Evolutionary conservation across 2,113 vertebrate genomes (phyloP).

Genomic region (Hemibagrus wyckioides): DNA sequence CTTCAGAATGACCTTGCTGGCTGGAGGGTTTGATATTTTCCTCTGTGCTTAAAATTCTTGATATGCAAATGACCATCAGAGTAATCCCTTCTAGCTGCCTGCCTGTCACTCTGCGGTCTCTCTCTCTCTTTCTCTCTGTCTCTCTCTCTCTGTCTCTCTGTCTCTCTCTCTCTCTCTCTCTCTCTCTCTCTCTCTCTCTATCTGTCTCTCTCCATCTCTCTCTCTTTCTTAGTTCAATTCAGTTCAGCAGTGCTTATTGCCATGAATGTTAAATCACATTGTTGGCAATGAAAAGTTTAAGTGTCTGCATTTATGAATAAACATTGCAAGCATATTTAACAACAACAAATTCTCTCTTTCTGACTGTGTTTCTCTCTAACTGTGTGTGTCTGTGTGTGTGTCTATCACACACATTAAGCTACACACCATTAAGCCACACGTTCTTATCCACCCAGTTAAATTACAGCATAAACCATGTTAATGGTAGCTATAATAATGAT

Average conservation of each 20-base stretch:
- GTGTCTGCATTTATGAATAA: too few species aligned
- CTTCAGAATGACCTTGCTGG: constrained; percentile 81
- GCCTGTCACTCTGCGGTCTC: constrained; percentile 40
- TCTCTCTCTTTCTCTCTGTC: constrained; percentile 51
- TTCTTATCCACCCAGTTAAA: constrained; percentile 66
- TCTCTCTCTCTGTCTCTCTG: constrained; percentile 48
- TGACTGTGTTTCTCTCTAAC: constrained; percentile 24
- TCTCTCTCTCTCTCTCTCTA: constrained; percentile 44
- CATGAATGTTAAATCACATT: too few species aligned
- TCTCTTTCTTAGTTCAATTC: constrained; percentile 8
- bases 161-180: constrained; percentile 44
- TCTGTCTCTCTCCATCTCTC: constrained; percentile 52
- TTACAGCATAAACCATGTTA: constrained; percentile 66
- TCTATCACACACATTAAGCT: not conserved
- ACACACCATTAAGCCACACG: not conserved
- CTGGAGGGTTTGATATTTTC: constrained; percentile 79
- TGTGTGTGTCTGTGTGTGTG: not conserved
- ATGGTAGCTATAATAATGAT: constrained; percentile 62
- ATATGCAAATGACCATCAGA: constrained; percentile 76
- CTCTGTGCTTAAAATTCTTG: constrained; percentile 75
- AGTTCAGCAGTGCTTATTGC: too few species aligned
- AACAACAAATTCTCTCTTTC: constrained; percentile 42
- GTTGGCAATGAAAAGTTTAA: too few species aligned
- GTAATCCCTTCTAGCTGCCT: constrained; percentile 70
- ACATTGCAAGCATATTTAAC: too few species aligned